Percentiles rank a stretch among this genome's conserved stretches.
Evolutionary conservation across 2,797 vertebrate species (phyloP).

Genomic region (Pangasius sanitwongsei): DNA sequence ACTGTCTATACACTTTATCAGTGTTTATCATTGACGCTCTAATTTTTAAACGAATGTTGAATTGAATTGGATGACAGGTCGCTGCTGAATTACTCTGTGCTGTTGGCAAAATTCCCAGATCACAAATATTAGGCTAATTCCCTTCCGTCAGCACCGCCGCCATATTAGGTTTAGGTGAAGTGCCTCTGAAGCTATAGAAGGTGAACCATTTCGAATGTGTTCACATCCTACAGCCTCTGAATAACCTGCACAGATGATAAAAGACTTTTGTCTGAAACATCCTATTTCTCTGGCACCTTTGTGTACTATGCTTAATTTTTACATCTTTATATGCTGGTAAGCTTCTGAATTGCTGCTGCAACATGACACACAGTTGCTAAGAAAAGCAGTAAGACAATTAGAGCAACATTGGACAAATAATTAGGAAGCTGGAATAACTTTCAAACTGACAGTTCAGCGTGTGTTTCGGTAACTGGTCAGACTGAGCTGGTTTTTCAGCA

Average conservation of each 20-base stretch:
- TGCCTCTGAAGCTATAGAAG: neutral
- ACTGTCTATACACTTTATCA: neutral
- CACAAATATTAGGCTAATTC: neutral
- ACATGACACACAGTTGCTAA: neutral
- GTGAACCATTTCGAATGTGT: too few species aligned
- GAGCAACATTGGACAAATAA: neutral
- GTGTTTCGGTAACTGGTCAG: too few species aligned
- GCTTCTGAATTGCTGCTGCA: neutral
- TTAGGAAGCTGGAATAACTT: neutral
- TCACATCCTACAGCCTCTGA: too few species aligned
- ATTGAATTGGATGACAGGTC: neutral
- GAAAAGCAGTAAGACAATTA: neutral
- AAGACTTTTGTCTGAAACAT: too few species aligned
- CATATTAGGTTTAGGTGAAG: neutral
- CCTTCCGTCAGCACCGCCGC: accelerated
- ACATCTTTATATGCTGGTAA: too few species aligned
- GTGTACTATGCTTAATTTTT: too few species aligned
- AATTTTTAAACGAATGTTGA: neutral
- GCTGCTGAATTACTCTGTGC: neutral
- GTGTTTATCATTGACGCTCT: neutral
- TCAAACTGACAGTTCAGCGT: too few species aligned
- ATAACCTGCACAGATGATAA: too few species aligned
- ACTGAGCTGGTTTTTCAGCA: too few species aligned
- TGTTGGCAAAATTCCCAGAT: neutral
- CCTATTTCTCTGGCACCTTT: too few species aligned